Conservation (phyloP, 30 jellyfish, hydroid and myxozoan genomes). For the Pelagia noctiluca region DNA sequence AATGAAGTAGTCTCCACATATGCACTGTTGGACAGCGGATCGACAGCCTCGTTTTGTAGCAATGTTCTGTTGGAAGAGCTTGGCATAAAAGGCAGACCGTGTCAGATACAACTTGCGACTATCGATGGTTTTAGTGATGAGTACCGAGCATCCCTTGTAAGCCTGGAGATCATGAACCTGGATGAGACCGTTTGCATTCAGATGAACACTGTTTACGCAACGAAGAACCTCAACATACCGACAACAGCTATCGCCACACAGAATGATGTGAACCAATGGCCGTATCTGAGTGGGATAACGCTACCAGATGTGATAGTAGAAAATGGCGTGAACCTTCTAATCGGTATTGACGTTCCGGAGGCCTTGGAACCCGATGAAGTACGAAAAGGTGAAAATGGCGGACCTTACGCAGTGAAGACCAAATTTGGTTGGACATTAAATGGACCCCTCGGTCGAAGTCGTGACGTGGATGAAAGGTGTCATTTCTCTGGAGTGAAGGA, state of each 20-base stretch:
- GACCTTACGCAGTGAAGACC: slow-evolving; percentile 51
- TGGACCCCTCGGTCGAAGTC: slow-evolving; percentile 35
- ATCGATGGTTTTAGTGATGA: slow-evolving; percentile 34
- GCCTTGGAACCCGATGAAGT: slow-evolving; percentile 9
- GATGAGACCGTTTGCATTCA: slow-evolving; percentile 45
- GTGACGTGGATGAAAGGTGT: background rate
- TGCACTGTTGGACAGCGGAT: slow-evolving; percentile 56
- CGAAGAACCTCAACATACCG: slow-evolving; percentile 45
- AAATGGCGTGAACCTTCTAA: background rate
- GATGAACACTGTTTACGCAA: slow-evolving; percentile 43
- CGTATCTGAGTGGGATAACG: slow-evolving; percentile 9
- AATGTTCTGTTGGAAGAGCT: slow-evolving; percentile 33
- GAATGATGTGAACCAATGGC: slow-evolving; percentile 53
- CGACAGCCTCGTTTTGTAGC: slow-evolving; percentile 43
- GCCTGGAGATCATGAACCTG: slow-evolving; percentile 43
- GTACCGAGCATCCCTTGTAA: slow-evolving; percentile 21
- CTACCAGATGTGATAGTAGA: background rate
- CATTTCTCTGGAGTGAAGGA: slow-evolving; percentile 4
- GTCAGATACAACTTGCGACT: slow-evolving; percentile 54
- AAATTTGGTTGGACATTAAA: slow-evolving; percentile 47
- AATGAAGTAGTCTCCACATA: slow-evolving; percentile 12
- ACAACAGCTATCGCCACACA: slow-evolving; percentile 49
- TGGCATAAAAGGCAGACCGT: slow-evolving; percentile 39
- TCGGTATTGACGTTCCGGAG: slow-evolving; percentile 18
- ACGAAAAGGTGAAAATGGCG: slow-evolving; percentile 28